Evolutionary conservation across 2,888 invertebrate species (phyloP).

Genomic region (Neoascia interrupta): DNA sequence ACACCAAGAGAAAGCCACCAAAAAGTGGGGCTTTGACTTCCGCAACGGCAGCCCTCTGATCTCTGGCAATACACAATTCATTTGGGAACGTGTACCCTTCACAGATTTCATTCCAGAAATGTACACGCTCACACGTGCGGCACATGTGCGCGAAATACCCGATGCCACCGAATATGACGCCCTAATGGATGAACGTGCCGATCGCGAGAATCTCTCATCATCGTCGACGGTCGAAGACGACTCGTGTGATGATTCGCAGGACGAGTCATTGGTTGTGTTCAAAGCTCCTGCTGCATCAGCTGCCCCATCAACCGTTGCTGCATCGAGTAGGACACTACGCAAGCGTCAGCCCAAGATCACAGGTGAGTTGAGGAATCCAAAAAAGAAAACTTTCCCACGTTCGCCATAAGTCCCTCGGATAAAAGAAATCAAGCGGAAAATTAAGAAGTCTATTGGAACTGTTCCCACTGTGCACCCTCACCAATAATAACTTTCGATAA

Average conservation of each 20-base stretch:
- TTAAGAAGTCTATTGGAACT: slow-evolving; percentile 37
- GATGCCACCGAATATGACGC: slow-evolving; percentile 72
- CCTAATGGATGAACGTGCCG: slow-evolving; percentile 77
- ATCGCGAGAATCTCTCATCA: slow-evolving; percentile 75
- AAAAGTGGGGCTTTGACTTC: slow-evolving; percentile 79
- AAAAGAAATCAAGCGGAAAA: slow-evolving; percentile 59
- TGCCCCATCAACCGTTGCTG: slow-evolving; percentile 69
- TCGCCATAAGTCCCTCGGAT: not conserved
- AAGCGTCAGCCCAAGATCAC: slow-evolving; percentile 79
- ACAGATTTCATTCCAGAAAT: slow-evolving; percentile 78
- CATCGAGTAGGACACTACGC: slow-evolving; percentile 68
- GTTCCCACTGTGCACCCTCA: slow-evolving; percentile 13
- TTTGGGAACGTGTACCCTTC: slow-evolving; percentile 78
- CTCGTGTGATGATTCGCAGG: slow-evolving; percentile 77
- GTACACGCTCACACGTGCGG: slow-evolving; percentile 79
- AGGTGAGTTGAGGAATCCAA: slow-evolving; percentile 77
- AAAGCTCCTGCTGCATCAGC: slow-evolving; percentile 72
- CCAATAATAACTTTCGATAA: slow-evolving; percentile 3
- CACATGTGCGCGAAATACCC: slow-evolving; percentile 75
- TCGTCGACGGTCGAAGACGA: slow-evolving; percentile 72
- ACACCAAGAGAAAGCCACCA: slow-evolving; percentile 83
- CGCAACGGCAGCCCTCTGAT: slow-evolving; percentile 76
- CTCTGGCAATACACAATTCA: slow-evolving; percentile 73
- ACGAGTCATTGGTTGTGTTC: slow-evolving; percentile 74
- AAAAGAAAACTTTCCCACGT: slow-evolving; percentile 37